Evolutionary conservation across 2,888 invertebrate species (phyloP).

Genomic region (Drosophila vallismaia): DNA sequence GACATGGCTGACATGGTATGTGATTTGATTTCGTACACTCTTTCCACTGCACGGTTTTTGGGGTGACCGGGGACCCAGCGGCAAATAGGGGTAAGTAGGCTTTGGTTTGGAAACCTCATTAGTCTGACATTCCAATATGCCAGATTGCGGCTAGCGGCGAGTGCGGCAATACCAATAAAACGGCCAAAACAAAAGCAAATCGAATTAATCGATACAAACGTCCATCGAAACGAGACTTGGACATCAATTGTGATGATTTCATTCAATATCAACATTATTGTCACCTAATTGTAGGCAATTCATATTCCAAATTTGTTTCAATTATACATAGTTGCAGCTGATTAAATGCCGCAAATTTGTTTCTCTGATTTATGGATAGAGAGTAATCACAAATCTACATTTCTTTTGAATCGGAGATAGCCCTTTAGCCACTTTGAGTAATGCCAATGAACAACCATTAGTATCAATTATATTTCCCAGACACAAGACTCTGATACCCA

Average conservation of each 20-base stretch:
- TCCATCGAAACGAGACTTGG: neutral
- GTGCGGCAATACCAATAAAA: conserved; percentile 39
- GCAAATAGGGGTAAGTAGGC: conserved; percentile 57
- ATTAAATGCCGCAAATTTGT: neutral
- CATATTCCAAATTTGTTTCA: neutral
- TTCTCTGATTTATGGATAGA: neutral
- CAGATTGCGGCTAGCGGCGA: conserved; percentile 47
- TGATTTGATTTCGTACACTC: conserved; percentile 62
- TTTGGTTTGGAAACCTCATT: conserved; percentile 71
- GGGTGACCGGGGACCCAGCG: conserved; percentile 2
- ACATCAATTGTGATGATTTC: conserved; percentile 6
- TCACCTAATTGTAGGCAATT: neutral
- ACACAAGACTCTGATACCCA: neutral
- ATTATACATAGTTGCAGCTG: neutral
- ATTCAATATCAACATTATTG: neutral
- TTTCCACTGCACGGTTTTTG: neutral
- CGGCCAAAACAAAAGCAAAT: neutral
- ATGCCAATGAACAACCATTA: neutral
- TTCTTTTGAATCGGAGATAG: too few relatives aligned
- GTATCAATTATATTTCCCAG: neutral
- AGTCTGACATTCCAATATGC: conserved; percentile 67
- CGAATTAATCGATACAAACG: conserved; percentile 9
- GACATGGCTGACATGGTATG: conserved; percentile 65
- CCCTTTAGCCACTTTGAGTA: neutral
- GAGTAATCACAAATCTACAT: neutral